phyloP scores from a whole-genome alignment of 2,113 vertebrate species.

The Trichomycterus rosablanca region DNA sequence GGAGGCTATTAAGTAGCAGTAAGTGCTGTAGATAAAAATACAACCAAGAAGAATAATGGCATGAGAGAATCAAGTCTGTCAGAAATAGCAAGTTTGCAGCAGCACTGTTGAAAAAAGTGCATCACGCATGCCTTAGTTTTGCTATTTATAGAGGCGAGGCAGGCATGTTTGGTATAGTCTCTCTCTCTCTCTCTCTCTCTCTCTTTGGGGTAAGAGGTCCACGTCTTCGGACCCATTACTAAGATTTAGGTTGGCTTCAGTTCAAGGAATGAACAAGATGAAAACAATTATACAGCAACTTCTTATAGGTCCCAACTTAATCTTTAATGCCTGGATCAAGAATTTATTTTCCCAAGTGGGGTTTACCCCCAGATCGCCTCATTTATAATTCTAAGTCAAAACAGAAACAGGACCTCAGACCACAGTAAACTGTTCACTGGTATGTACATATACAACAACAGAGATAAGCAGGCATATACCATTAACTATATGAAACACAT shows the following conservation, averaged over 20 bases:
- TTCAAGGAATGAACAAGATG: neutral
- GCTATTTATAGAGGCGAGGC: constrained; percentile 6
- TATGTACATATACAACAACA: too few relatives aligned
- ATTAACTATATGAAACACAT: too few relatives aligned
- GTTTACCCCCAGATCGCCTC: neutral
- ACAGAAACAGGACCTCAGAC: too few relatives aligned
- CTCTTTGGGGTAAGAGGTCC: neutral
- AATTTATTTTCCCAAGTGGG: neutral
- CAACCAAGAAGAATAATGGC: too few relatives aligned
- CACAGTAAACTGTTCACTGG: too few relatives aligned
- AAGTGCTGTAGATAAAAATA: too few relatives aligned
- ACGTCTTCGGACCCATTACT: neutral
- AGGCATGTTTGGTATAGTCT: constrained; percentile 1
- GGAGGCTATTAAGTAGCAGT: too few relatives aligned
- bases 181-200: neutral
- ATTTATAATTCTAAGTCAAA: too few relatives aligned
- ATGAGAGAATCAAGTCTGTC: too few relatives aligned
- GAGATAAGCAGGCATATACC: too few relatives aligned
- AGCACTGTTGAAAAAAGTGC: neutral
- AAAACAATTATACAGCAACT: neutral
- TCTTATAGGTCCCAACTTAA: neutral
- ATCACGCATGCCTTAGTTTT: constrained; percentile 2
- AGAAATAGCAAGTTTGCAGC: too few relatives aligned
- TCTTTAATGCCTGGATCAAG: neutral
- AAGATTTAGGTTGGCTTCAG: neutral